Evolutionary conservation across 2,888 invertebrate genomes (phyloP).

Genomic region (Limnephilus rhombicus): DNA sequence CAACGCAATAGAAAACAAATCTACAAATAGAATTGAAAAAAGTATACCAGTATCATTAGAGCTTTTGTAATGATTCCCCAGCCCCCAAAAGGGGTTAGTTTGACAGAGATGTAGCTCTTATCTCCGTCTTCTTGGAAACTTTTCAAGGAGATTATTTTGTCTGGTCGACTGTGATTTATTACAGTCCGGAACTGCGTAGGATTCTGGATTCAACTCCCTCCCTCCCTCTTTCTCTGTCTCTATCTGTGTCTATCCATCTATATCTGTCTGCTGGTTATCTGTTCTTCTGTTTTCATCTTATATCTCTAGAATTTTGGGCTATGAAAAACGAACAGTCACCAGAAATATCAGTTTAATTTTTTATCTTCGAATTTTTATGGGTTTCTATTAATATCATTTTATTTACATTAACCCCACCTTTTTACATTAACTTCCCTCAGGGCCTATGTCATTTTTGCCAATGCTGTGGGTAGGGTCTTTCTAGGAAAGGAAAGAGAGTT

Average conservation of each 20-base stretch:
- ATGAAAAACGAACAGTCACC: neutral
- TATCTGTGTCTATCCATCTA: neutral
- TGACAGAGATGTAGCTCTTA: slow-evolving; percentile 34
- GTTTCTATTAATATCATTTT: neutral
- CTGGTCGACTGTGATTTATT: slow-evolving; percentile 33
- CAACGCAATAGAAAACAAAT: neutral
- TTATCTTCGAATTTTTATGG: neutral
- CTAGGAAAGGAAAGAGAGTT: no score
- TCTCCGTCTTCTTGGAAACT: slow-evolving; percentile 32
- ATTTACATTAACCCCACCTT: no score
- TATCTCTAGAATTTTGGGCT: neutral
- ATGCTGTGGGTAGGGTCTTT: no score
- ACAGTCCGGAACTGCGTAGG: slow-evolving; percentile 19
- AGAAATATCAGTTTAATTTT: neutral
- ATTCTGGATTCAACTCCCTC: neutral
- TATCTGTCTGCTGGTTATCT: neutral
- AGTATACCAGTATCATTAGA: neutral
- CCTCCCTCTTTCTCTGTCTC: neutral
- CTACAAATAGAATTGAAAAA: neutral
- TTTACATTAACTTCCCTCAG: no score
- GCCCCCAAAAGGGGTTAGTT: neutral
- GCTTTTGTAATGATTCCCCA: neutral
- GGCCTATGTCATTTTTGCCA: no score
- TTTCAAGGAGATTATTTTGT: slow-evolving; percentile 38
- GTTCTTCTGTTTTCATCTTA: neutral